A percentile compares a stretch with the other conserved stretches of the same genome.
Conservation (phyloP, 2,797 vertebrate genomes). For the Spheniscus humboldti region DNA sequence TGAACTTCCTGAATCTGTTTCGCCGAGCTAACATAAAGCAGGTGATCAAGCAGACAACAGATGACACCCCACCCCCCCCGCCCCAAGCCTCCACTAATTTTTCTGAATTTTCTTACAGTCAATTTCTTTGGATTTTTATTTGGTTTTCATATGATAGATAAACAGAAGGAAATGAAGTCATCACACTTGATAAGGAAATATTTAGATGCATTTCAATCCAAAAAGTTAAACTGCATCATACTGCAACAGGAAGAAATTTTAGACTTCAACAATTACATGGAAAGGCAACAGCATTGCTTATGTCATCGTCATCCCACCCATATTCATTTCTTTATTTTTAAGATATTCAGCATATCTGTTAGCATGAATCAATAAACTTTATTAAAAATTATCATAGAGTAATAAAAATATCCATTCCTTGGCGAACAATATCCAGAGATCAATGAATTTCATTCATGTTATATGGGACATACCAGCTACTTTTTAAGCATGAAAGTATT, state of each 20-base stretch:
- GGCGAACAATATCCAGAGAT: background rate
- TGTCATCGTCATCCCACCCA: rapidly evolving
- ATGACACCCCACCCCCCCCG: background rate
- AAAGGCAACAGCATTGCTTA: background rate
- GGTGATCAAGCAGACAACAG: background rate
- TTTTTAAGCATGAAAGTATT: background rate
- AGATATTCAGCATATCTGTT: background rate
- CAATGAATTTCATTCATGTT: background rate
- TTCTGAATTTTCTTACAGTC: background rate
- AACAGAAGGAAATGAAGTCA: background rate
- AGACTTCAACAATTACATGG: background rate
- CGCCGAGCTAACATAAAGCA: background rate
- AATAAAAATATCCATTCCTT: background rate
- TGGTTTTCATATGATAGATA: background rate
- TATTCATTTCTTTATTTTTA: background rate
- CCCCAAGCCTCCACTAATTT: background rate
- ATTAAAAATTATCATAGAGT: background rate
- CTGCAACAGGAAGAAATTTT: background rate
- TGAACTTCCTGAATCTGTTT: background rate
- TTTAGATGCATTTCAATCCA: background rate
- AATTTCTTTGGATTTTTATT: background rate
- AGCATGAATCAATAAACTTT: background rate
- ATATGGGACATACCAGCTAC: background rate
- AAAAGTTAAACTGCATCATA: background rate
- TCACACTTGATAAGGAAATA: background rate